Base-by-base conservation (phyloP, 1,140 invertebrate species). In the Oscheius sp. region DNA sequence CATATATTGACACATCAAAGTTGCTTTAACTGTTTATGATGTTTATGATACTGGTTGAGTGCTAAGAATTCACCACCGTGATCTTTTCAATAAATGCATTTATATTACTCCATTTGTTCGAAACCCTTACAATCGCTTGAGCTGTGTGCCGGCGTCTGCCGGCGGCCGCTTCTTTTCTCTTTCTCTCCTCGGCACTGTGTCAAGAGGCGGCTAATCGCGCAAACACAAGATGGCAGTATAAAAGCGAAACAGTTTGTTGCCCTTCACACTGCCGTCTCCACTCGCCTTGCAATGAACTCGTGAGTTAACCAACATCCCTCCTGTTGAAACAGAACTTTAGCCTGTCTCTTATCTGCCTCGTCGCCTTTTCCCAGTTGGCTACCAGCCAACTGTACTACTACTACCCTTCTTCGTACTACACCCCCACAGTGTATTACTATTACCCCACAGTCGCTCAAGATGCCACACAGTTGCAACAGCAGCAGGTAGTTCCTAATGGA, bases 401-500 rank as follows among this genome's bases (percentile, higher is more conserved):
- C 20, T 55, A 52, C 49, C 49, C 45, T 18, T 31, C 65, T n/a
- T 52, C 26, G 26, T 68, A 68, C 34, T 68, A 68, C n/a, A 68
- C 65, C 38, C 65, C 65, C 28, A n/a, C n/a, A n/a, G 32, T 34
- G 2, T 68, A 55, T 15, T 68, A 68, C 28, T 68, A 68, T 35
- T 58, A 68, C 49, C 65, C 65, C 23, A 45, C 38, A 2, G 65
- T 26, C 36, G 49, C 23, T 42, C 38, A 42, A n/a, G 38, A 42
- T 23, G 7, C 49, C 28, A 55, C 15, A 15, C 15, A 7, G 7
- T 15, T 26, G 15, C 7, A 15, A 20, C 38, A 42, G 49, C 49
- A 13, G 49, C 49, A 42, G 38, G n/a, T 10, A 20, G 49, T 7
- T 23, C n/a, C n/a, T n/a, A n/a, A n/a, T n/a, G n/a, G n/a, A n/a